Evolutionary conservation across 2,797 vertebrate species (phyloP).

Genomic region (Sebastes taczanowskii): DNA sequence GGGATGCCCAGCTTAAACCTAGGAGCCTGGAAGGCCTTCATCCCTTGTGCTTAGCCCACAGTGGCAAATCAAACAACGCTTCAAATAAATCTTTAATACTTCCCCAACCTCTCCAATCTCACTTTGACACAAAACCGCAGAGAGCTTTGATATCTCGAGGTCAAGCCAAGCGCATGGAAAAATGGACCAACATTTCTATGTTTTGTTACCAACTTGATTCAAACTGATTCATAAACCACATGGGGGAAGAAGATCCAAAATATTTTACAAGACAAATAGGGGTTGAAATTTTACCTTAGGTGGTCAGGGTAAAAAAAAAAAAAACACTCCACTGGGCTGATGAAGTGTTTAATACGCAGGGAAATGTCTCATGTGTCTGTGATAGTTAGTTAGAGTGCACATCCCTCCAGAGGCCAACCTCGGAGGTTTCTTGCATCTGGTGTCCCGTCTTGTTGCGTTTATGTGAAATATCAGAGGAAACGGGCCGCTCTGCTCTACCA

Average conservation of each 20-base stretch:
- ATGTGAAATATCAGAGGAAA: not conserved
- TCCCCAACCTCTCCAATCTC: constrained; percentile 29
- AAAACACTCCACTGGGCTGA: not conserved
- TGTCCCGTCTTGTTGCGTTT: not conserved
- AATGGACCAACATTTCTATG: not conserved
- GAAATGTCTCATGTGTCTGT: constrained; percentile 5
- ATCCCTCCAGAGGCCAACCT: not conserved
- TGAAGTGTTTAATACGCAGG: constrained; percentile 39
- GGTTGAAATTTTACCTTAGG: not conserved
- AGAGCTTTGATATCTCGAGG: constrained; percentile 24
- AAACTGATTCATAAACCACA: not conserved
- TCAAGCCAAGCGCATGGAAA: not conserved
- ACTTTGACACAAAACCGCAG: constrained; percentile 21
- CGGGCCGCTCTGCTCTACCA: not conserved
- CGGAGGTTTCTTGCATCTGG: not conserved
- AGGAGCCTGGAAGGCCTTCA: not conserved
- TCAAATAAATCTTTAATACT: constrained; percentile 42
- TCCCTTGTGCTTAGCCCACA: constrained; percentile 9
- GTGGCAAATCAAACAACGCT: constrained; percentile 43
- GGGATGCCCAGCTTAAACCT: not conserved
- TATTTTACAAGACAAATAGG: not conserved
- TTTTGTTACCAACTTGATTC: constrained; percentile 2
- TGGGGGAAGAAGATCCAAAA: not conserved
- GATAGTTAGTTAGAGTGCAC: not conserved
- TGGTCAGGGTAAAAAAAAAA: not conserved